Evolutionary conservation across 2,797 vertebrate species (phyloP).

Genomic region (Streptopelia turtur): DNA sequence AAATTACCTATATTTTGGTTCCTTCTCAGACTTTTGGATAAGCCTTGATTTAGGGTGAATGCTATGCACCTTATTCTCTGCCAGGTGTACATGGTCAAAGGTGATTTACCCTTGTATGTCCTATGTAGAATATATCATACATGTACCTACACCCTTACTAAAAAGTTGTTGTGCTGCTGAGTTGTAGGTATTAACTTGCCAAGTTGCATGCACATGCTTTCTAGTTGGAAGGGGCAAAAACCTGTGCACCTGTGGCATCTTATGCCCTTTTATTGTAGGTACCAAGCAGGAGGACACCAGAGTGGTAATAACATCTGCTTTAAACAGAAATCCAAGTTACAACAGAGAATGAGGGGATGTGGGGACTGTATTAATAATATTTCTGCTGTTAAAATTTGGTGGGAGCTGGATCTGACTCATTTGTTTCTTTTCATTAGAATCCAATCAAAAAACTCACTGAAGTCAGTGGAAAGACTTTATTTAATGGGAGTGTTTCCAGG

Average conservation of each 20-base stretch:
- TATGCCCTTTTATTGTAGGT: slow-evolving; percentile 22
- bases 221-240: not conserved
- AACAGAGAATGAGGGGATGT: not conserved
- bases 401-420: not conserved
- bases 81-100: slow-evolving; percentile 22
- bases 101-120: not conserved
- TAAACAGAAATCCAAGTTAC: slow-evolving; percentile 6
- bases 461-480: not conserved
- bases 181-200: not conserved
- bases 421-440: not conserved
- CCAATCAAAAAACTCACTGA: not conserved
- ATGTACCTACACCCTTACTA: not conserved
- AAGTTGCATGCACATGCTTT: not conserved
- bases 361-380: not conserved
- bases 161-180: not conserved
- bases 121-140: rapidly evolving
- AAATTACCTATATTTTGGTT: not conserved
- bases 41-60: not conserved
- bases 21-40: not conserved
- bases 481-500: not conserved
- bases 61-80: not conserved
- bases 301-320: slow-evolving; percentile 6
- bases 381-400: not conserved
- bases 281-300: slow-evolving; percentile 4
- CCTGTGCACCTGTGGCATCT: not conserved